Conservation (phyloP, 2,888 invertebrate species). For the Papilio gigon region DNA sequence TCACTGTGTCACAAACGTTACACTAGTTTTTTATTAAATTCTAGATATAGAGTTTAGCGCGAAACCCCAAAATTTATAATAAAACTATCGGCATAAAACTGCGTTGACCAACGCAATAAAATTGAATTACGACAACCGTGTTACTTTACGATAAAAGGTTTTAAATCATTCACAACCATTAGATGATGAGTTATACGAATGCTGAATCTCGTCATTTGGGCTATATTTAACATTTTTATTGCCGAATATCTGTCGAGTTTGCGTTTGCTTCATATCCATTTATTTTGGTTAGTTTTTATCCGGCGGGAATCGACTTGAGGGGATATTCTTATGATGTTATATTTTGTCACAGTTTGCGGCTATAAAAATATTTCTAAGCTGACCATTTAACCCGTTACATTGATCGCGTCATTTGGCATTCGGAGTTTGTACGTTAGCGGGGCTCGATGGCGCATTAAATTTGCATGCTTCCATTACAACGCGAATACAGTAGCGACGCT, state of each 20-base stretch:
- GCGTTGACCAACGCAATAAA: conserved; percentile 79
- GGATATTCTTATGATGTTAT: conserved; percentile 64
- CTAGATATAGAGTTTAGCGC: conserved; percentile 62
- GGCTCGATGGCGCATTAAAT: conserved; percentile 72
- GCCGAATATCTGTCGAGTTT: conserved; percentile 76
- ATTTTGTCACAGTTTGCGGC: conserved; percentile 70
- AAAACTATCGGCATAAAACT: conserved; percentile 74
- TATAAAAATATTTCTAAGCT: conserved; percentile 77
- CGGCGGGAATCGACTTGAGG: conserved; percentile 57
- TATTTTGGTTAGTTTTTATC: conserved; percentile 64
- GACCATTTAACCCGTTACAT: conserved; percentile 77
- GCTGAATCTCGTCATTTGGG: conserved; percentile 76
- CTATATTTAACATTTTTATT: conserved; percentile 80
- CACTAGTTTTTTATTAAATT: conserved; percentile 54
- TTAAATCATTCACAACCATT: conserved; percentile 81
- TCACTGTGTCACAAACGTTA: conserved; percentile 60
- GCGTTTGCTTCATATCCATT: conserved; percentile 70
- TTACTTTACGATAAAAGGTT: conserved; percentile 81
- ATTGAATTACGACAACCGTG: conserved; percentile 79
- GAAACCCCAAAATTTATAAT: conserved; percentile 65
- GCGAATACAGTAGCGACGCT: conserved; percentile 56
- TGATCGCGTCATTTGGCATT: conserved; percentile 79
- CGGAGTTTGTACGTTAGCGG: conserved; percentile 73
- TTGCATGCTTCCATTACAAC: conserved; percentile 73
- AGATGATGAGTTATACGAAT: conserved; percentile 79